Evolutionary conservation across 1,140 invertebrate genomes (phyloP), one percentile per base, ranked within the genome.

Genomic region (Zaprionus nigranus): DNA sequence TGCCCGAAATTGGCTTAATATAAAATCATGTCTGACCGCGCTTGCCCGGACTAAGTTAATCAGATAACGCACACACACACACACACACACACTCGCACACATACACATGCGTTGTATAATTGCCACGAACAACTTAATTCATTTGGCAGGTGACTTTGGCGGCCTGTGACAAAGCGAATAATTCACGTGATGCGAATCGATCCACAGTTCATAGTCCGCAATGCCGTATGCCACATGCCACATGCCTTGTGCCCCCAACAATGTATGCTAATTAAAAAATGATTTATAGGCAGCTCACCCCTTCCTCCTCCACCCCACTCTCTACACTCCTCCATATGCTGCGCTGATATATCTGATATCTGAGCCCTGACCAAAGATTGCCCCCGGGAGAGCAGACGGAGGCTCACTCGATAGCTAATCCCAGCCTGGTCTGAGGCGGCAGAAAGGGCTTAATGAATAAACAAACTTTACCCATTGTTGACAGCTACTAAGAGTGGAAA

Each of bases 241-340:
- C 66, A 57, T 56, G 70, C 36, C 43, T 3, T 4, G 9, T 20
- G 43, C 43, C 43, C 17, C 43, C 46, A 7, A 51, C 46, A 22
- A 65, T 70, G 30, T 51, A 87, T 83, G 84, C 83, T 88, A 87
- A 87, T 88, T 80, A 81, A 83, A 81, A 83, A 88, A 88, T 88
- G 81, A 87, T 87, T 87, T 83, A 88, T 81, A 26, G 54, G 49
- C 68, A 71, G 61, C 46, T 40, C 15, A 40, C 22, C 26, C 49
- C 56, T 11, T n/a, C 11, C 7, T 5, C 15, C 46, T 49, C 1
- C 20, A 34, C n/a, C 22, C 28, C 6, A 7, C 40, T 54, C 24
- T 3, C 7, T 46, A 13, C 38, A 15, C 7, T 59, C 17, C 36
- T 40, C 63, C 83, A 79, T 82, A 87, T 86, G 83, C 76, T 62